Percentiles rank a stretch among this genome's conserved stretches.
Conservation (phyloP, 1,140 invertebrate species). For the Listronotus bonariensis region DNA sequence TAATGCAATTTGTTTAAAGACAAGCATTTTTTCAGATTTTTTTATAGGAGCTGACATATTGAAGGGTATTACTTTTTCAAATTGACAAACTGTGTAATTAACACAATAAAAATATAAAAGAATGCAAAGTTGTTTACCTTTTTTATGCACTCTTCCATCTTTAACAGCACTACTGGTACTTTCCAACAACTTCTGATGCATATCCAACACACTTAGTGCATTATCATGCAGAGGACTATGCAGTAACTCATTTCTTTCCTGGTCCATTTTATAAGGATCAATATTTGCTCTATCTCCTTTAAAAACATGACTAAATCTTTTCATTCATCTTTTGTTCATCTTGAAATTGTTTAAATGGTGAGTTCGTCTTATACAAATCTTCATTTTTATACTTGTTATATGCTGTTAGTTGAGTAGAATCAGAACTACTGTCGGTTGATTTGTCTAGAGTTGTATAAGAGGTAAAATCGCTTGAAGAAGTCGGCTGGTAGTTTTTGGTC, state of each 20-base stretch:
- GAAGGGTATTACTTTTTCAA: too few relatives aligned
- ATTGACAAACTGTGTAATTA: too few relatives aligned
- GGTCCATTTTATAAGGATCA: conserved; percentile 5
- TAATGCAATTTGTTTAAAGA: too few relatives aligned
- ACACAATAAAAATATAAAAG: too few relatives aligned
- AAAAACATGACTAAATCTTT: conserved; percentile 1
- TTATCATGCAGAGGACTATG: conserved; percentile 33
- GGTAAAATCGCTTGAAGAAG: conserved; percentile 15
- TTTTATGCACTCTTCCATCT: conserved; percentile 25
- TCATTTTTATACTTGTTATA: conserved; percentile 28
- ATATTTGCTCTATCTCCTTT: background rate
- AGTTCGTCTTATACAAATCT: background rate
- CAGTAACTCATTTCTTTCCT: conserved; percentile 26
- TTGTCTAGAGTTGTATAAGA: conserved; percentile 31
- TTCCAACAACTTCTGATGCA: conserved; percentile 37
- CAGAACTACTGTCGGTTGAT: conserved; percentile 43
- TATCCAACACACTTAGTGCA: conserved; percentile 35
- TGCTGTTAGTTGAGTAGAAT: conserved; percentile 46
- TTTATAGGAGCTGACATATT: too few relatives aligned
- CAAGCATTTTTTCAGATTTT: too few relatives aligned
- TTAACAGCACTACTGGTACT: conserved; percentile 4
- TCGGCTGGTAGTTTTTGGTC: conserved; percentile 5
- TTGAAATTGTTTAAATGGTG: background rate
- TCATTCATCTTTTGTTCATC: conserved; percentile 1
- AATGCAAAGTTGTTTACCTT: conserved; percentile 14